Evolutionary conservation across 2,797 vertebrate genomes (phyloP).

Genomic region (Channa striata): DNA sequence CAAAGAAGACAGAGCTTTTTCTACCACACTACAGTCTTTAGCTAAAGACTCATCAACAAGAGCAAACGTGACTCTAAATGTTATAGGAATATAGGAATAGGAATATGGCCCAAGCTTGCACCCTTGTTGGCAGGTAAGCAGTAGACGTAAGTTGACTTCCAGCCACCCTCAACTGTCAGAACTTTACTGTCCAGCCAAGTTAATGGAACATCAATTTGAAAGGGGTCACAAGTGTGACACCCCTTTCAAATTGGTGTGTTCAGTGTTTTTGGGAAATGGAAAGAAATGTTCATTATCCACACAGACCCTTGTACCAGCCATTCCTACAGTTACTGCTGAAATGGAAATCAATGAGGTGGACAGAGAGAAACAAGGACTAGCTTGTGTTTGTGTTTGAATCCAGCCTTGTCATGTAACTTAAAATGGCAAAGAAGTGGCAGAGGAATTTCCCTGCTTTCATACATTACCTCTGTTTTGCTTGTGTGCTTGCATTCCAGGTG

Average conservation of each 20-base stretch:
- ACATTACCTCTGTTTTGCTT: too few species aligned
- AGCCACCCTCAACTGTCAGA: too few species aligned
- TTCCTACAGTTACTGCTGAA: conserved; percentile 60
- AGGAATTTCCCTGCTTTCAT: too few species aligned
- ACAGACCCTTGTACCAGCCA: conserved; percentile 21
- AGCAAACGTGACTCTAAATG: neutral
- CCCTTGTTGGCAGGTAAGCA: too few species aligned
- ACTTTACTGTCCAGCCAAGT: too few species aligned
- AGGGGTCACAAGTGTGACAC: too few species aligned
- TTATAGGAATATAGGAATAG: neutral
- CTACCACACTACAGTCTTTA: neutral
- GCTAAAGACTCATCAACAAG: neutral
- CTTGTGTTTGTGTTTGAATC: conserved; percentile 26
- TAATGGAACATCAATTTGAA: too few species aligned
- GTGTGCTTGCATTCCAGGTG: too few species aligned
- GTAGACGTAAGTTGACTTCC: too few species aligned
- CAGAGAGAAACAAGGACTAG: conserved; percentile 57
- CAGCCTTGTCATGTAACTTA: conserved; percentile 39
- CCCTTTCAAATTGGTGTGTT: neutral
- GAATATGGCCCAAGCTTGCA: neutral
- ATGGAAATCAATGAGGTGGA: conserved; percentile 41
- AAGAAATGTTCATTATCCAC: conserved; percentile 24
- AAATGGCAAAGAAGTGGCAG: conserved; percentile 43
- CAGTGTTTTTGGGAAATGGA: conserved; percentile 17
- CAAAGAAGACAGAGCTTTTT: neutral